These are phyloP conservation scores for Diprion similis DNA, from an alignment of 1,140 invertebrate species.

Conservation along the genomic window DNA sequence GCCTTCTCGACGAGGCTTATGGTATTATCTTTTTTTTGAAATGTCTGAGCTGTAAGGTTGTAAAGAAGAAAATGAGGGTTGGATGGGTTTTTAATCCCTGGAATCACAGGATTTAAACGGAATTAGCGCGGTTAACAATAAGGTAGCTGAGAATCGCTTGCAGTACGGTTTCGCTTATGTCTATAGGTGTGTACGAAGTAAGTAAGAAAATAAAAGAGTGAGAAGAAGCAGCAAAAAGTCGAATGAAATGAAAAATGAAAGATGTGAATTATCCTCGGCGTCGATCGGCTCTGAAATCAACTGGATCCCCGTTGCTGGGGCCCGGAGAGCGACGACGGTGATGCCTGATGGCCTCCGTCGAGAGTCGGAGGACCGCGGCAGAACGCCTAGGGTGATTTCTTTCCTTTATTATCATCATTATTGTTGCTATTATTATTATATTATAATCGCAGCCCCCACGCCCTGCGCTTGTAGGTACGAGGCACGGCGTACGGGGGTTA, in stretches of 20 bases:
- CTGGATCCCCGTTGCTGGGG: constrained; percentile 8
- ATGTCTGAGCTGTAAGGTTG: too few species aligned
- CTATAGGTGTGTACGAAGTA: background rate
- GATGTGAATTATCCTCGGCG: background rate
- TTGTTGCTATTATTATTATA: constrained; percentile 50
- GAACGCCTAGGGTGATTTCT: constrained; percentile 31
- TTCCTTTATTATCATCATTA: constrained; percentile 21
- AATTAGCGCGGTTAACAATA: too few species aligned
- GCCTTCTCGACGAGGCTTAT: too few species aligned
- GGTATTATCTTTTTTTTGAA: too few species aligned
- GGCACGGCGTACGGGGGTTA: background rate
- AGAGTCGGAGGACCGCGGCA: constrained; percentile 26
- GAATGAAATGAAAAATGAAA: background rate
- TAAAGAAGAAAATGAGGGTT: too few species aligned
- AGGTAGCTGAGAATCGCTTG: too few species aligned
- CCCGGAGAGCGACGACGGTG: background rate
- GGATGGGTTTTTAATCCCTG: too few species aligned
- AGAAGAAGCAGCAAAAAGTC: background rate
- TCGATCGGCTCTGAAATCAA: constrained; percentile 6
- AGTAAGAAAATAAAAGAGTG: background rate
- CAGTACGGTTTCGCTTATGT: too few species aligned
- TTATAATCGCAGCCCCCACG: constrained; percentile 39
- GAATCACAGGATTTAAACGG: too few species aligned
- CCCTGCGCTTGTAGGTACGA: background rate
- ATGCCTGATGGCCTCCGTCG: constrained; percentile 22